Base-by-base conservation (phyloP, 1,140 invertebrate species). In the Whitmania pigra region DNA sequence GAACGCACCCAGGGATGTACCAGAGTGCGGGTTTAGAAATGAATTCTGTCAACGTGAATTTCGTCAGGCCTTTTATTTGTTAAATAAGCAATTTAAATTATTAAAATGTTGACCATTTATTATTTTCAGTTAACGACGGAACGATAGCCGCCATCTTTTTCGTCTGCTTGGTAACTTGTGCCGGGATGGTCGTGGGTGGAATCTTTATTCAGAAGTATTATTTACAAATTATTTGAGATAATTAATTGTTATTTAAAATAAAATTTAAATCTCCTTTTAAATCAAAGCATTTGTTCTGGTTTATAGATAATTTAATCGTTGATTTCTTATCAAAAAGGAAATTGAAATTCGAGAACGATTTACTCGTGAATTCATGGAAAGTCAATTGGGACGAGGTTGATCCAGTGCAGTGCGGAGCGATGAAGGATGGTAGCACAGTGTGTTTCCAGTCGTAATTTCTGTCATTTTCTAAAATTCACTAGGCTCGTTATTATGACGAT, bases 11-110 rank as follows among this genome's bases (percentile, higher is more conserved):
- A 69, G 40, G 3, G 73, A 74, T 40, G 53, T 29, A 7, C 73
- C 73, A 9, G 20, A n/a, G 20, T 74, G 73, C 68, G 73, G 73
- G n/a, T 74, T 74, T 66, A 31, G 53, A 25, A 53, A 55, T 36
- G 73, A 74, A 67, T n/a, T 72, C 17, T 74, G 73, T 53, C 43
- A 49, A 49, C 43, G 43, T 49, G 43, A 49, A 49, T 49, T 49
- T 49, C 43, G 43, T 49, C 43, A 49, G 43, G 43, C 9, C 43
- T 49, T 49, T 49, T 17, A 49, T 49, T 49, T 49, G 43, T n/a
- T 63, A 13, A 31, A 63, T 20, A 31, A 63, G 15, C 22, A 31
- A 31, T 63, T 22, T 63, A 53, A 40, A 36, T 69, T 25, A 40
- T 22, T 31, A 25, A 40, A 15, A 22, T 69, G 31, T 27, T 43